Base-by-base conservation (phyloP, 2,797 vertebrate genomes). In the Squalus acanthias region DNA sequence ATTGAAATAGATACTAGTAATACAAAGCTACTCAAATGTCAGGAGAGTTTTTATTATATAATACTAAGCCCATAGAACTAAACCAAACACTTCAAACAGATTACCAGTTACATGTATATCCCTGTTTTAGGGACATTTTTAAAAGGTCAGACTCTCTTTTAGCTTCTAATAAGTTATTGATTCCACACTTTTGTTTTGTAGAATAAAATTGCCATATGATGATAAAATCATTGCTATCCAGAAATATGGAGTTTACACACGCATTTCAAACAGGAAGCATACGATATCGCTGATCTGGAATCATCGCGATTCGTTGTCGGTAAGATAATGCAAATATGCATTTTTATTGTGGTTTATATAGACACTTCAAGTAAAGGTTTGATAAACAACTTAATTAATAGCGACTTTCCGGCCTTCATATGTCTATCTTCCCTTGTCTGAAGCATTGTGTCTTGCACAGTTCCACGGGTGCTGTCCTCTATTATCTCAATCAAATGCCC, bases 281-380 rank as follows among this genome's bases (percentile, higher is more conserved):
- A 57, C 94, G 3, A 95, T 95, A 50, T 70, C 94, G 53, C 46
- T 95, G 13, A 95, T 95, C 67, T 95, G 94, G 94, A 95, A 95
- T 53, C 39, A 74, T 24, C 67, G 2, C 1, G 69, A 95, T 74
- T 26, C 94, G 15, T 95, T 95, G 39, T 74, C 94, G 94, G 94
- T 95, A 95, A 95, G 94, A 74, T 72, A 33, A 63, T 5, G 26
- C 13, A 50, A 72, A 29, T 33, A 63, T n/a, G 39, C 22, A 72
- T 72, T 95, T 72, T 95, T 24, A 29, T 50, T 95, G 39, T 17
- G 24, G 69, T 26, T 53, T 26, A 72, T 67, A 2, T 50, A 33
- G 57, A 29, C 53, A 57, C 53, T 87, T 89, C 12, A 60, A 89
- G 39, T 46, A 82, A 20, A 85, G 13, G 46, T 85, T 85, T 85